Evolutionary conservation across 2,888 invertebrate genomes (phyloP), one percentile per base, ranked within the genome.

Genomic region (Electrophaes corylata): DNA sequence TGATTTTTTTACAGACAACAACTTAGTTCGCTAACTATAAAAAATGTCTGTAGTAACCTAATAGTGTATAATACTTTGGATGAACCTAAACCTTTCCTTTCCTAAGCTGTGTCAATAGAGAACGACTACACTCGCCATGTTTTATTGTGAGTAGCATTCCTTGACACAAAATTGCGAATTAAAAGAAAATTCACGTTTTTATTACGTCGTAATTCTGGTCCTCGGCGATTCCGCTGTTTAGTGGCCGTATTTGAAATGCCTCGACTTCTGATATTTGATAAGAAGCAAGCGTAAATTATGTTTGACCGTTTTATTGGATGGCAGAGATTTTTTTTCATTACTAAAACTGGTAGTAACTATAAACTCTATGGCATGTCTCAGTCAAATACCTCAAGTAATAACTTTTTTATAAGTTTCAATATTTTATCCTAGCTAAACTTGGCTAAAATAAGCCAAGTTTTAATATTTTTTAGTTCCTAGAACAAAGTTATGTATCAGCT

Each of bases 121-220:
- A 65, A 70, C 78, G 73, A 69, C n/a, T 77, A 76, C 73, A 70
- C 69, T 75, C 67, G 60, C 75, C 75, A 69, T 76, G 73, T 83
- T 85, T 85, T 83, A 84, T 81, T 77, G 76, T 77, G 72, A 74
- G 72, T 72, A 76, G 75, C 73, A 74, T 79, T 76, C 70, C 73
- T 75, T 73, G 73, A 80, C 79, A 77, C 76, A 76, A 75, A 80
- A 81, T 79, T 76, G 78, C 77, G 76, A 84, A 82, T 84, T 84
- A 82, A 84, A 81, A 78, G 78, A 79, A 78, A 79, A 81, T 79
- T 78, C 75, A 66, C 74, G 76, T 79, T 79, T 78, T 84, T 83
- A 84, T 78, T 69, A 59, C 73, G 73, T 82, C 80, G 82, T 82
- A 75, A 81, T 78, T 78, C 78, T 70, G 72, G 63, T 74, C 76